These are phyloP conservation scores for Suricata suricatta DNA, from an alignment of 2,113 vertebrate species.

Conservation along the genomic window DNA sequence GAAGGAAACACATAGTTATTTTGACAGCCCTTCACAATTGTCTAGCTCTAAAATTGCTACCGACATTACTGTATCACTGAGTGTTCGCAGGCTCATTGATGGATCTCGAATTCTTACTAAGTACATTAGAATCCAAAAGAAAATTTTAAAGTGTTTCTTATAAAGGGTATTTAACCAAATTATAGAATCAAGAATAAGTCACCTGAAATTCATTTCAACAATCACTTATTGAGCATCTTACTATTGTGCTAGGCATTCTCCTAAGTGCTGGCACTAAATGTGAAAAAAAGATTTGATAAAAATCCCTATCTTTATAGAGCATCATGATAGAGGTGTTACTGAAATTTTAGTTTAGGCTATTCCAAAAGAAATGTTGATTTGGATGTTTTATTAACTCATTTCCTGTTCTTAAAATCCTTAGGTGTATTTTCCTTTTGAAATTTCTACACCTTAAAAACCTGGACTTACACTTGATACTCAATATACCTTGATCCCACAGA, in stretches of 20 bases:
- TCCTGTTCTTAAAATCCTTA: neutral
- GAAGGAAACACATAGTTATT: neutral
- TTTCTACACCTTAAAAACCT: neutral
- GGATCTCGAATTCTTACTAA: neutral
- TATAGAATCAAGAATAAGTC: conserved; percentile 15
- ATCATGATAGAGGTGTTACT: neutral
- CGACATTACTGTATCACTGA: neutral
- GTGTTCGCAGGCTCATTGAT: neutral
- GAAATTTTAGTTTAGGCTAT: conserved; percentile 18
- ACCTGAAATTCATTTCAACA: neutral
- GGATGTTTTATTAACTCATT: neutral
- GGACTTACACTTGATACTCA: neutral
- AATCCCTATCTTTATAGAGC: neutral
- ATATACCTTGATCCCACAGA: neutral
- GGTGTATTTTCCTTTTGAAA: neutral
- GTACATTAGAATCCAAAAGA: neutral
- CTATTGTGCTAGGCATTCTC: neutral
- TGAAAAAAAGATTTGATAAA: neutral
- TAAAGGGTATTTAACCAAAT: neutral
- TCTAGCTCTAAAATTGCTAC: neutral
- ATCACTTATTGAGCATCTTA: neutral
- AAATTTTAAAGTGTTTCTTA: neutral
- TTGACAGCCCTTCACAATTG: neutral
- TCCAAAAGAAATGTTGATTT: neutral
- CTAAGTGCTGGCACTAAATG: neutral